Conservation (phyloP, 2,797 vertebrate genomes). For the Ctenosaura bakeri region DNA sequence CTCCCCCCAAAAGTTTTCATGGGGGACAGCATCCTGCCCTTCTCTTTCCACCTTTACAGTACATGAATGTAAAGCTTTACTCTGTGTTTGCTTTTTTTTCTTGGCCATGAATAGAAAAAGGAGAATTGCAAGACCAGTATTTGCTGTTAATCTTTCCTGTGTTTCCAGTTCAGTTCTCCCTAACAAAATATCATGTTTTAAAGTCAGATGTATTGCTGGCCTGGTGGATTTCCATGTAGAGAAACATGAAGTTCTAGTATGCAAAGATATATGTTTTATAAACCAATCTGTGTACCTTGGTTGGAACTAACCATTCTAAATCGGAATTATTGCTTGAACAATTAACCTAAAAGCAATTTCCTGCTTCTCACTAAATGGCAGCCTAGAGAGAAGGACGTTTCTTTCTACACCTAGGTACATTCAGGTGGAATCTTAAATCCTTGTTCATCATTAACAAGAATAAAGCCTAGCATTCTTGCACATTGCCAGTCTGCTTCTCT, state of each 20-base stretch:
- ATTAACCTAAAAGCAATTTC: neutral
- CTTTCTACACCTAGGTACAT: neutral
- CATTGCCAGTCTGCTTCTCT: neutral
- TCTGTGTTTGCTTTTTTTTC: neutral
- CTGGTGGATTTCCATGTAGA: neutral
- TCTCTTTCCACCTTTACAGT: neutral
- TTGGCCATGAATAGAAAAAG: neutral
- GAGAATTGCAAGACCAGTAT: neutral
- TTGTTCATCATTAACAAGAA: neutral
- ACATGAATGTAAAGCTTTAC: neutral
- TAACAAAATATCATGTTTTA: neutral
- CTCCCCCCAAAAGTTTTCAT: neutral
- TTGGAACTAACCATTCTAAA: neutral
- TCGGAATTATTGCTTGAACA: neutral
- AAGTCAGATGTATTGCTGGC: neutral
- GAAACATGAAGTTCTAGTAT: neutral
- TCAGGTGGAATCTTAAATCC: neutral
- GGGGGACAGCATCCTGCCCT: neutral
- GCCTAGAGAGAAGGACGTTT: neutral
- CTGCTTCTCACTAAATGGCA: neutral
- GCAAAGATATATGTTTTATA: neutral
- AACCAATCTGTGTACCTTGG: neutral
- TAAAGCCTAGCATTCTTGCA: neutral
- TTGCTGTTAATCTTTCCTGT: neutral
- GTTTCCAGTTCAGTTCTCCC: neutral